Evolutionary conservation across 1,140 invertebrate species (phyloP).

Genomic region (Chionoecetes opilio): DNA sequence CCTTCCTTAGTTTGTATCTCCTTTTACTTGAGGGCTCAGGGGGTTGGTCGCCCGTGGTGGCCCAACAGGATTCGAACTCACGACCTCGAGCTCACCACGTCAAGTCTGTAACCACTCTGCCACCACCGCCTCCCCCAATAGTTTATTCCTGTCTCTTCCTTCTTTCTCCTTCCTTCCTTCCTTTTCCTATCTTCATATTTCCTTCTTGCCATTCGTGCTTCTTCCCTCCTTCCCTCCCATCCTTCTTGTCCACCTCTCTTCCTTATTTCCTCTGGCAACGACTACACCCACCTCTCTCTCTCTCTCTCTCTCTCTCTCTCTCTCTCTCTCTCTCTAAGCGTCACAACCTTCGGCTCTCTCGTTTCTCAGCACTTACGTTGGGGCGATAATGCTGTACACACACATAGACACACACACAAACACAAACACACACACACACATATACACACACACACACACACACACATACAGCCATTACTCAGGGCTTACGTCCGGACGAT

Average conservation of each 20-base stretch:
- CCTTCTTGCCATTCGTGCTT: neutral
- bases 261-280: neutral
- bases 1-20: neutral
- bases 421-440: conserved; percentile 1
- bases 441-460: conserved; percentile 33
- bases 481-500: no score
- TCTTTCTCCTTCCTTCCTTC: neutral
- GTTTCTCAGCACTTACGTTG: neutral
- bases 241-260: neutral
- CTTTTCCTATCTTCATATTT: neutral
- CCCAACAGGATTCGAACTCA: no score
- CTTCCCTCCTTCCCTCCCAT: neutral
- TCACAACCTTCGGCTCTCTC: neutral
- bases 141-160: neutral
- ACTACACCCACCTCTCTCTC: neutral
- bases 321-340: neutral
- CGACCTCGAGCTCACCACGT: no score
- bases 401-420: neutral
- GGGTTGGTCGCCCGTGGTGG: no score
- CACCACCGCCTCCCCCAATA: neutral
- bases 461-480: neutral
- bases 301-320: conserved; percentile 41
- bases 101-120: no score
- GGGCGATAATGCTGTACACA: no score
- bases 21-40: no score